Percentiles rank a stretch among this genome's conserved stretches.
These are phyloP conservation scores for Takifugu rubripes DNA, from an alignment of 2,797 vertebrate genomes.

Conservation along the genomic window DNA sequence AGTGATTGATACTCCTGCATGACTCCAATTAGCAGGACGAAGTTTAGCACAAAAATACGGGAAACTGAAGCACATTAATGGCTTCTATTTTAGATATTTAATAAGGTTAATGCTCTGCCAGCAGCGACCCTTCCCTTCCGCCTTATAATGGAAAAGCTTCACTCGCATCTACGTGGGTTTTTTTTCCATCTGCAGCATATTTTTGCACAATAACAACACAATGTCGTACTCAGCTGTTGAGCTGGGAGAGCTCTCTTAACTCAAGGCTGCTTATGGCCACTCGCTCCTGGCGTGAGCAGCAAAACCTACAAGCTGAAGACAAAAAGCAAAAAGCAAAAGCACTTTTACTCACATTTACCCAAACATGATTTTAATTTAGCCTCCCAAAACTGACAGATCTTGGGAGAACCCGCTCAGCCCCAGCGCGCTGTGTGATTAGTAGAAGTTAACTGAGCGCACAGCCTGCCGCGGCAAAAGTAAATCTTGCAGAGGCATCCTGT, in stretches of 20 bases:
- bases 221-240: background rate
- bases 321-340: background rate
- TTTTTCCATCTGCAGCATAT: background rate
- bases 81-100: too few relatives aligned
- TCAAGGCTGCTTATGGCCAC: background rate
- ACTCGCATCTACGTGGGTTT: background rate
- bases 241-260: background rate
- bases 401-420: slow-evolving; percentile 9
- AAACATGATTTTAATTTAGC: background rate
- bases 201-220: too few relatives aligned
- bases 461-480: slow-evolving; percentile 30
- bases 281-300: slow-evolving; percentile 4
- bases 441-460: slow-evolving; percentile 26
- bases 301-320: background rate
- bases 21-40: too few relatives aligned
- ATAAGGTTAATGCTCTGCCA: too few relatives aligned
- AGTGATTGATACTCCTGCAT: too few relatives aligned
- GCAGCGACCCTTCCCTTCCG: too few relatives aligned
- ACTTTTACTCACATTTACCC: slow-evolving; percentile 11
- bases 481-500: slow-evolving; percentile 42
- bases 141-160: too few relatives aligned
- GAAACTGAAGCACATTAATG: too few relatives aligned
- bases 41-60: too few relatives aligned
- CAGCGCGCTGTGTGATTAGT: slow-evolving; percentile 22
- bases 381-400: slow-evolving; percentile 16